phyloP scores from a whole-genome alignment of 2,888 invertebrate genomes.

The Limnephilus marmoratus region DNA sequence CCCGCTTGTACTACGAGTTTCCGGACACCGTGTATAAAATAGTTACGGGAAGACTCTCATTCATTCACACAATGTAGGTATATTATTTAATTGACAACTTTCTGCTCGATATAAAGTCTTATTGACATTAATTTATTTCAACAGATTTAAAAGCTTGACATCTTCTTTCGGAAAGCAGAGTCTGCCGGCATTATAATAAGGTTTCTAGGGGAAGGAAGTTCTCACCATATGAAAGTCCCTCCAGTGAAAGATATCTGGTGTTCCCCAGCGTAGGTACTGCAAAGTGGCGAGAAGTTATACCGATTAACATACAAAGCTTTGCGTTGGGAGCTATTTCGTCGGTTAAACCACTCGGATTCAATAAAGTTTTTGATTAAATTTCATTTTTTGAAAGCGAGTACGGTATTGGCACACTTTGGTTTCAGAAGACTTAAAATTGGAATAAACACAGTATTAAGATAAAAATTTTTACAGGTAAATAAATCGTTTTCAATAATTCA shows the following conservation, averaged over 20 bases:
- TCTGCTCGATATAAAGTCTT: not conserved
- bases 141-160: not conserved
- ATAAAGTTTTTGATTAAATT: conserved; percentile 41
- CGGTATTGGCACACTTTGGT: conserved; percentile 4
- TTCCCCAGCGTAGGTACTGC: conserved; percentile 18
- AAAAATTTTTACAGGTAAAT: not conserved
- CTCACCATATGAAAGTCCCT: conserved; percentile 2
- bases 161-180: not conserved
- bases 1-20: too few relatives aligned
- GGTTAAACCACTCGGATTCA: conserved; percentile 32
- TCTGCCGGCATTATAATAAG: not conserved
- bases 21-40: too few relatives aligned
- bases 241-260: conserved; percentile 16
- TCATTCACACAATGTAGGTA: not conserved
- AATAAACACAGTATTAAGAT: not conserved
- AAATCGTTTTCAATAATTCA: not conserved
- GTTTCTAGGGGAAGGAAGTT: not conserved
- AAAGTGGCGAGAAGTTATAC: conserved; percentile 37
- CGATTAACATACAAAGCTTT: conserved; percentile 45
- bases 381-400: not conserved
- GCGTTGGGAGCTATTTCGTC: conserved; percentile 38
- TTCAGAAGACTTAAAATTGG: not conserved
- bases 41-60: not conserved
- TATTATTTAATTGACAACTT: not conserved
- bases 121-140: too few relatives aligned